Conservation (phyloP, 2,888 invertebrate species). For the Anaspis maculata region DNA sequence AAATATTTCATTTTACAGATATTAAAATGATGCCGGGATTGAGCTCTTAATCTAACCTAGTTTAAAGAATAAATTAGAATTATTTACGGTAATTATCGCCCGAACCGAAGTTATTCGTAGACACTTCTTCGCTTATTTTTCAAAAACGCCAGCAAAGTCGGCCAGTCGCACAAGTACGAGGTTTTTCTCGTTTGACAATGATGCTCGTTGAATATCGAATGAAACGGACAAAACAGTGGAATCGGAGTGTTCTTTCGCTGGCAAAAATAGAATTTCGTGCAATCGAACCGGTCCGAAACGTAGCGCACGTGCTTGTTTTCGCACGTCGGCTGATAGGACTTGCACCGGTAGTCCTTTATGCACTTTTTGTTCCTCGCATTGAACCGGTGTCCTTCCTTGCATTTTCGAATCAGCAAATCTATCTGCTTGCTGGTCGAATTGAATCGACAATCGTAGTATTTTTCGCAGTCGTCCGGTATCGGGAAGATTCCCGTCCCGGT, state of each 20-base stretch:
- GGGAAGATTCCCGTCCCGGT: conserved; percentile 23
- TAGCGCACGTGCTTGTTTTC: conserved; percentile 4
- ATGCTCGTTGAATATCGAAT: conserved; percentile 17
- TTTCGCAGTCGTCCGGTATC: conserved; percentile 18
- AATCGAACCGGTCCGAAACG: conserved; percentile 16
- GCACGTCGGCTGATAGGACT: conserved; percentile 2
- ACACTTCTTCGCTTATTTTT: too few relatives aligned
- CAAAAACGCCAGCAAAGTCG: too few relatives aligned
- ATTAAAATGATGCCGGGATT: too few relatives aligned
- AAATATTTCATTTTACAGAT: too few relatives aligned
- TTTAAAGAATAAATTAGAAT: too few relatives aligned
- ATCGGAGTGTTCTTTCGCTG: conserved; percentile 1
- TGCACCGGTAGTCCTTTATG: not conserved
- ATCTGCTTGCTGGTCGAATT: conserved; percentile 2
- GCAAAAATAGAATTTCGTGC: conserved; percentile 20
- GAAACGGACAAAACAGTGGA: conserved; percentile 15
- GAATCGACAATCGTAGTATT: conserved; percentile 23
- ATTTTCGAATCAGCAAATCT: conserved; percentile 3
- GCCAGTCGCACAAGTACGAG: conserved; percentile 8
- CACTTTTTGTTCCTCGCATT: conserved; percentile 8
- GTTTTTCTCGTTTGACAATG: conserved; percentile 7
- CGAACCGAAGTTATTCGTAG: too few relatives aligned
- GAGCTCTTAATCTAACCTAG: too few relatives aligned
- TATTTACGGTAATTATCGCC: too few relatives aligned
- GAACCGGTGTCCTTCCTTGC: not conserved